A percentile compares a stretch with the other conserved stretches of the same genome.
phyloP scores from a whole-genome alignment of 2,888 invertebrate genomes.

The Anodontia alba region DNA sequence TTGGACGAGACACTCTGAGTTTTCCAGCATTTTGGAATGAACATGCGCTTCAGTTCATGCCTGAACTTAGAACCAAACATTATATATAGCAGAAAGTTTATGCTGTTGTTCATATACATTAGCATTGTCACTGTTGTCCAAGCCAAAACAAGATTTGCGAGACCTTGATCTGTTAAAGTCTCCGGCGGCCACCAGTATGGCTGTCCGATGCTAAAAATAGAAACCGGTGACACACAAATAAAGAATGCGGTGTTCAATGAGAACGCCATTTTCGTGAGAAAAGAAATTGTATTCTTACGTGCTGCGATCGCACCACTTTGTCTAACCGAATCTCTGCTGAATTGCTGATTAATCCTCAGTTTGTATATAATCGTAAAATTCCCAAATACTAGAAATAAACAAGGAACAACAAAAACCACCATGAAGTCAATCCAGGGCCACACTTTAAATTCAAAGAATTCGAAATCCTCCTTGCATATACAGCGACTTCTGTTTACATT shows the following conservation, averaged over 20 bases:
- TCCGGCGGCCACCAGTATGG: conserved; percentile 22
- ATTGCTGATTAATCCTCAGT: neutral
- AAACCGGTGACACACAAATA: conserved; percentile 4
- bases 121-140: conserved; percentile 11
- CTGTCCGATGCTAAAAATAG: conserved; percentile 21
- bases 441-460: neutral
- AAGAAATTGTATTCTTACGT: neutral
- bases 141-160: neutral
- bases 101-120: conserved; percentile 19
- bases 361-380: neutral
- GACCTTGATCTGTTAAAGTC: neutral
- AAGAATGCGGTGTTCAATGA: conserved; percentile 11
- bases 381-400: neutral
- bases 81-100: conserved; percentile 21
- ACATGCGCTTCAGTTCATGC: neutral
- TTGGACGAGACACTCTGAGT: neutral
- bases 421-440: conserved; percentile 25
- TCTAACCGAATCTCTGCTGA: neutral
- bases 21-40: neutral
- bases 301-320: neutral
- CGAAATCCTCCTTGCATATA: neutral
- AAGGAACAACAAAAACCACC: neutral
- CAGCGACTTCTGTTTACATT: neutral
- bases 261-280: neutral
- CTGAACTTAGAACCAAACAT: conserved; percentile 19